Evolutionary conservation across 2,797 vertebrate genomes (phyloP).

Genomic region (Phrynocephalus forsythii): DNA sequence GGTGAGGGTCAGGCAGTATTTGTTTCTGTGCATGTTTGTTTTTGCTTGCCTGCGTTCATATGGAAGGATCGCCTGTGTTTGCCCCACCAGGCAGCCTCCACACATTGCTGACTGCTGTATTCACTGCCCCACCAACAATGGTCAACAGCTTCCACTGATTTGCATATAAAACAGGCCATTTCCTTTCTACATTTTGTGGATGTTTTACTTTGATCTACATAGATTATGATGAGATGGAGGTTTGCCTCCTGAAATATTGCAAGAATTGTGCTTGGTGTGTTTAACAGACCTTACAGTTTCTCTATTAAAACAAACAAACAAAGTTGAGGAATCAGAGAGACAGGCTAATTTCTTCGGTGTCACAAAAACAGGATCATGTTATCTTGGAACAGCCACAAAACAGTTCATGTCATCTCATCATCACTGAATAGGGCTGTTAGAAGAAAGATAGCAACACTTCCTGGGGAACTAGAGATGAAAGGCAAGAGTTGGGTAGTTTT

Average conservation of each 20-base stretch:
- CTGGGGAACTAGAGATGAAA: conserved; percentile 19
- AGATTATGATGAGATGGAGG: background rate
- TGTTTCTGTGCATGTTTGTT: too few species aligned
- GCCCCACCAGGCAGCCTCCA: too few species aligned
- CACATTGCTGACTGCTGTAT: too few species aligned
- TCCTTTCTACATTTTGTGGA: background rate
- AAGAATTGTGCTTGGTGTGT: conserved; percentile 39
- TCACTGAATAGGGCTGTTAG: background rate
- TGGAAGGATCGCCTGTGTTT: too few species aligned
- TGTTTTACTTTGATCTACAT: background rate
- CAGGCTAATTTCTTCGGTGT: conserved; percentile 55
- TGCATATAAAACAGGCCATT: background rate
- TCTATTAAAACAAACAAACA: conserved; percentile 57
- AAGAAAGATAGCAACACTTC: conserved; percentile 41
- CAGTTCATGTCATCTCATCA: conserved; percentile 22
- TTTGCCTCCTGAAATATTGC: conserved; percentile 37
- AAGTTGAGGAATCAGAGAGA: background rate
- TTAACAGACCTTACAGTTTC: conserved; percentile 38
- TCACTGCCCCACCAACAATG: too few species aligned
- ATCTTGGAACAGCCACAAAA: conserved; percentile 48
- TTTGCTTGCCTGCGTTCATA: too few species aligned
- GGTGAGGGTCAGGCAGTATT: too few species aligned
- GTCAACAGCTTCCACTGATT: background rate
- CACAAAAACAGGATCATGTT: conserved; percentile 47
- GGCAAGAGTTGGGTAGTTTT: conserved; percentile 13